Evolutionary conservation across 92 coral and sea anemone species (phyloP), one percentile per base, ranked within the genome.

Genomic region (Porites cylindrica): DNA sequence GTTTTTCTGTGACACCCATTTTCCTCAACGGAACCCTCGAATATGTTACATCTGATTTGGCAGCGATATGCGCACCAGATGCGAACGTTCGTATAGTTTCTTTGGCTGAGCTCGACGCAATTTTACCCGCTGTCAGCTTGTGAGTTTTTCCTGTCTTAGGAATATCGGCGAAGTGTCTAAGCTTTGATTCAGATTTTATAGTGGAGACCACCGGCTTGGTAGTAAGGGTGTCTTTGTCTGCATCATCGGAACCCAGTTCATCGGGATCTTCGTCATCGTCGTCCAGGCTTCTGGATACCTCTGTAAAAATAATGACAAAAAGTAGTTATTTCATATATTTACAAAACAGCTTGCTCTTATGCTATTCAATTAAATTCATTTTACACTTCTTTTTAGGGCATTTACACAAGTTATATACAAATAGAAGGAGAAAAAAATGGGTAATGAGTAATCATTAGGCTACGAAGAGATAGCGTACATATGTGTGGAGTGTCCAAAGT

Each of bases 241-340:
- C 38, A 14, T 78, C 85, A 71, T 86, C 85, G 8, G 90, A 86
- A 32, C 90, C 90, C 62, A 78, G 72, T 7, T 85, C 91, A 73
- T 72, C 85, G 3, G 92, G 82, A 59, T 81, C 82, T 71, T 70
- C 77, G 65, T 91, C 91, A 12, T 79, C 90, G 29, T 92, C 95
- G 67, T 90, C 95, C 56, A 92, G 85, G 88, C 95, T 92, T 73
- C 95, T 70, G 6, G 78, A 79, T 19, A 89, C 87, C 89, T 92
- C 95, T 92, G 82, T 23, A 32, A 78, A 18, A 68, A 51, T 43
- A 3, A 52, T 52, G 76, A 29, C 23, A 62, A 84, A 72, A 18
- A 56, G 58, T 4, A 56, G 61, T 56, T 10, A 56, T 56, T 56
- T 10, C 1, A 10, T 12, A 56, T 38, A 14, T 56, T 56, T 56